Percentiles rank a stretch among this genome's conserved stretches.
Evolutionary conservation across 2,888 invertebrate genomes (phyloP).

Genomic region (Notodonta dromedarius): DNA sequence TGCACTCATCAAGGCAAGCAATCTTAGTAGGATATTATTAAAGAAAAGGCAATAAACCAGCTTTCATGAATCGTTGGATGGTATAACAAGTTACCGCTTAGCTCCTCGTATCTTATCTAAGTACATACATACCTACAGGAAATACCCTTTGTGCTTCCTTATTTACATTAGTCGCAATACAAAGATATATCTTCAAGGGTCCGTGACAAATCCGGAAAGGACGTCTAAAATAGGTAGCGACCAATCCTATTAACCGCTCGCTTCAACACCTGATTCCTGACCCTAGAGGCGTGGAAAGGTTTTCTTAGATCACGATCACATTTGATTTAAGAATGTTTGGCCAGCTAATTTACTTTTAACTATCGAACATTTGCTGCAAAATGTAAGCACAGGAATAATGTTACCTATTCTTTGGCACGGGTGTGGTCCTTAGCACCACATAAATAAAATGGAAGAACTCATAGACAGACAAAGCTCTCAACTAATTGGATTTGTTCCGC

Average conservation of each 20-base stretch:
- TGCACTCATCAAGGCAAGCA: conserved; percentile 8
- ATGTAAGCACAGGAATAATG: background rate
- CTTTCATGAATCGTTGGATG: background rate
- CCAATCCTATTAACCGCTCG: background rate
- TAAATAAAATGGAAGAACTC: conserved; percentile 5
- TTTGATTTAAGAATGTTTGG: background rate
- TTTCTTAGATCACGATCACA: background rate
- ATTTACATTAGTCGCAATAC: background rate
- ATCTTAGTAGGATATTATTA: background rate
- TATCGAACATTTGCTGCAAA: background rate
- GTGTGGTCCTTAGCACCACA: conserved; percentile 3
- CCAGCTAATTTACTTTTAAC: background rate
- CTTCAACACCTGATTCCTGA: background rate
- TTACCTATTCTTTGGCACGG: background rate
- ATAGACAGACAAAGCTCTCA: conserved; percentile 8
- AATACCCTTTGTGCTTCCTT: background rate
- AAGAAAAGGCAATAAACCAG: background rate
- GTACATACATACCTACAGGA: too few relatives aligned
- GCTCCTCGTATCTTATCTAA: too few relatives aligned
- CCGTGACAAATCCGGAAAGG: background rate
- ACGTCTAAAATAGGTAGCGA: background rate
- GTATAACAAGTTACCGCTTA: too few relatives aligned
- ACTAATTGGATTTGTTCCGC: conserved; percentile 41
- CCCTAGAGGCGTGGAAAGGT: background rate
- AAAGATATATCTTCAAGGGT: background rate